A percentile compares a stretch with the other conserved stretches of the same genome.
Evolutionary conservation across 2,113 vertebrate genomes (phyloP).

Genomic region (Catharus bicknelli): DNA sequence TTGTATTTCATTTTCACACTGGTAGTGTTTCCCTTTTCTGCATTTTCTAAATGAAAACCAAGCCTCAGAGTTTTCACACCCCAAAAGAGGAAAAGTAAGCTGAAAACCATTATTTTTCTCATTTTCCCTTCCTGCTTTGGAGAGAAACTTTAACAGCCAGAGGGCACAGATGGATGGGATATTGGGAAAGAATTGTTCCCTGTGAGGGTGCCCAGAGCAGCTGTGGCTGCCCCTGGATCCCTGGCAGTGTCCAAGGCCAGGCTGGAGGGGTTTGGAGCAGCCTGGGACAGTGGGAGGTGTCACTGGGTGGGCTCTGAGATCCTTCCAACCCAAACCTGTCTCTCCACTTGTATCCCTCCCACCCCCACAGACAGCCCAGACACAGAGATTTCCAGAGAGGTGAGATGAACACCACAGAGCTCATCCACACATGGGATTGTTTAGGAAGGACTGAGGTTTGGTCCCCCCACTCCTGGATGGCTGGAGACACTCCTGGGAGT

Average conservation of each 20-base stretch:
- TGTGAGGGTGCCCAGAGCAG: not conserved
- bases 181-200: not conserved
- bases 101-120: not conserved
- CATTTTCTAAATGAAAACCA: conserved; percentile 7
- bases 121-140: not conserved
- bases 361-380: not conserved
- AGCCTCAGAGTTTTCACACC: not conserved
- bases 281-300: not conserved
- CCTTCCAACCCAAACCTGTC: not conserved
- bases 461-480: not conserved
- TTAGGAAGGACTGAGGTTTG: not conserved
- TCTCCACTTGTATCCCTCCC: not conserved
- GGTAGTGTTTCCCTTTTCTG: not conserved
- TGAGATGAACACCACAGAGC: not conserved
- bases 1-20: not conserved
- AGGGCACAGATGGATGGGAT: not conserved
- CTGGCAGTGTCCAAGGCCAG: not conserved
- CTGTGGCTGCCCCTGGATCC: not conserved
- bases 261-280: not conserved
- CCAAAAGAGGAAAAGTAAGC: not conserved
- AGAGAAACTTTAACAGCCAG: not conserved
- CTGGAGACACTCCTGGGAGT: not conserved
- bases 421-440: not conserved
- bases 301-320: fast-evolving
- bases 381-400: not conserved